Percentiles rank a stretch among this genome's conserved stretches.
These are phyloP conservation scores for Gymnothorax reevesii DNA, from an alignment of 2,797 vertebrate genomes.

Conservation along the genomic window DNA sequence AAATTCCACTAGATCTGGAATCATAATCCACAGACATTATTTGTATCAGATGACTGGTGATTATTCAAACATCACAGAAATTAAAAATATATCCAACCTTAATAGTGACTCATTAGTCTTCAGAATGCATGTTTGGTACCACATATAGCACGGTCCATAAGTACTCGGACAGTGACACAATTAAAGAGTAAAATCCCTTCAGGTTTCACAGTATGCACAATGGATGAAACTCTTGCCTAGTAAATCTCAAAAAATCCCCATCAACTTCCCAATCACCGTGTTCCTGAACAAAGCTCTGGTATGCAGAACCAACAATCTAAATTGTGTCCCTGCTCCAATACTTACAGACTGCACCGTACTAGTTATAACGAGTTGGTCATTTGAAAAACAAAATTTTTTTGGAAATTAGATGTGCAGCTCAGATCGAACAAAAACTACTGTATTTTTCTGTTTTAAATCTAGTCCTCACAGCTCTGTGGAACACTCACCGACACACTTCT, in stretches of 20 bases:
- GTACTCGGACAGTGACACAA: too few relatives aligned
- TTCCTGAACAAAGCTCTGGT: too few relatives aligned
- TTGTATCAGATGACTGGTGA: background rate
- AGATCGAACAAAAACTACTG: slow-evolving; percentile 3
- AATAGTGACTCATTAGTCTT: background rate
- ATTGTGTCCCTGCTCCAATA: too few relatives aligned
- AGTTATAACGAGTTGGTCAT: background rate
- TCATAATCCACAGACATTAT: background rate
- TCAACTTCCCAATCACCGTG: too few relatives aligned
- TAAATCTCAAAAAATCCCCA: too few relatives aligned
- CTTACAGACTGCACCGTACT: background rate
- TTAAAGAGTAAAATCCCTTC: too few relatives aligned
- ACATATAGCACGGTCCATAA: too few relatives aligned
- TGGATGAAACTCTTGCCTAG: too few relatives aligned
- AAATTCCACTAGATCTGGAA: background rate
- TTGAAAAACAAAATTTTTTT: background rate
- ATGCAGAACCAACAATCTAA: too few relatives aligned
- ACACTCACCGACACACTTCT: slow-evolving; percentile 61
- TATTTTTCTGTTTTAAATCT: background rate
- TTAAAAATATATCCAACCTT: background rate
- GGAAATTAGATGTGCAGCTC: background rate
- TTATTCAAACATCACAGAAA: background rate
- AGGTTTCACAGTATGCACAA: too few relatives aligned
- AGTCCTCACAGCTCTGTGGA: background rate
- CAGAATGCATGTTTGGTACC: background rate